phyloP scores from a whole-genome alignment of 1,140 invertebrate genomes.

The Pseudomyrmex sp. region DNA sequence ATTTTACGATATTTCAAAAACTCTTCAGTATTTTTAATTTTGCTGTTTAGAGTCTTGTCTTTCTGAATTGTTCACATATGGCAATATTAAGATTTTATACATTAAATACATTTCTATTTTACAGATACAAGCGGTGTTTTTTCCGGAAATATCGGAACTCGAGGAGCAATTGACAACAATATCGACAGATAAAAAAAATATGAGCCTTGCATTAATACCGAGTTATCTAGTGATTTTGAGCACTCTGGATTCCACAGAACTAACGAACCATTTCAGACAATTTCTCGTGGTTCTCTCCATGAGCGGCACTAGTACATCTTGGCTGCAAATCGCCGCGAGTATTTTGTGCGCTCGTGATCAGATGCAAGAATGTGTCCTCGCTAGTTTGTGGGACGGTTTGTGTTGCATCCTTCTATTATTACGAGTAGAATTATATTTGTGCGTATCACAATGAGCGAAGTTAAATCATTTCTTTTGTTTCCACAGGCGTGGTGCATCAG shows the following conservation, averaged over 20 bases:
- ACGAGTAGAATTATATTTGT: too few species aligned
- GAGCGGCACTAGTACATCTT: constrained; percentile 83
- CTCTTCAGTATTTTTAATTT: constrained; percentile 4
- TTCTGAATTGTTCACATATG: neutral
- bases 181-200: constrained; percentile 68
- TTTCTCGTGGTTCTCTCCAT: constrained; percentile 79
- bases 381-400: constrained; percentile 89
- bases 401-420: neutral
- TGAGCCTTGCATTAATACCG: constrained; percentile 77
- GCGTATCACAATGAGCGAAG: neutral
- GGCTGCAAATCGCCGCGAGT: constrained; percentile 86
- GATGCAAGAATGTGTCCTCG: constrained; percentile 87
- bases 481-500: constrained; percentile 88
- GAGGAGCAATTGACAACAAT: constrained; percentile 77
- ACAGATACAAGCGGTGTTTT: constrained; percentile 78
- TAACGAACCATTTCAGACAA: constrained; percentile 79
- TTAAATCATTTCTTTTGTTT: constrained; percentile 40
- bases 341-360: constrained; percentile 84
- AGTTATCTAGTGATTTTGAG: constrained; percentile 80
- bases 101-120: constrained; percentile 46
- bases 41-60: neutral
- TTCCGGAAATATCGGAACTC: constrained; percentile 73
- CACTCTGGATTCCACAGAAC: constrained; percentile 76
- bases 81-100: neutral
- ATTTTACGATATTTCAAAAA: neutral